Percentiles rank a stretch among this genome's conserved stretches.
Evolutionary conservation across 1,140 invertebrate species (phyloP).

Genomic region (Teleopsis dalmanni): DNA sequence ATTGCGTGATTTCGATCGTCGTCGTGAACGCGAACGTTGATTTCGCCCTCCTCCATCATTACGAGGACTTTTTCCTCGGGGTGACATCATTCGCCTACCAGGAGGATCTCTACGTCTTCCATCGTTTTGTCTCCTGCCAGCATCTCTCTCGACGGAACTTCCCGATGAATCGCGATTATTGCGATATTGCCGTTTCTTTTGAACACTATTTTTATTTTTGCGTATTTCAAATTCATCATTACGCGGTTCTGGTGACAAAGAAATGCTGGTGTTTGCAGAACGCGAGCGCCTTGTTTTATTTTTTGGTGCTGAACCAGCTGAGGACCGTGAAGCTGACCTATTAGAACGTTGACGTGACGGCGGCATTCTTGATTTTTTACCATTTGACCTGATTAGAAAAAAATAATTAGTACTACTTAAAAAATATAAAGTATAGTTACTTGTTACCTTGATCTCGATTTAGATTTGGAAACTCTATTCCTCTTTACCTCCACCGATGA

Average conservation of each 20-base stretch:
- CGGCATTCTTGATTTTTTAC: not conserved
- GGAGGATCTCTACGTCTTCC: slow-evolving; percentile 13
- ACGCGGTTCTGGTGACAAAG: slow-evolving; percentile 45
- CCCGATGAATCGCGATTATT: slow-evolving; percentile 74
- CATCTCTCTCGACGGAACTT: slow-evolving; percentile 46
- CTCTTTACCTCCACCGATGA: slow-evolving; percentile 6
- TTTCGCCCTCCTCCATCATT: slow-evolving; percentile 30
- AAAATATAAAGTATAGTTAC: not conserved
- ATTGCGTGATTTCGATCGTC: slow-evolving; percentile 25
- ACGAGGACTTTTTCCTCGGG: slow-evolving; percentile 28
- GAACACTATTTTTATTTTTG: slow-evolving; percentile 69
- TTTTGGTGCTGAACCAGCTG: slow-evolving; percentile 8
- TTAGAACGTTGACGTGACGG: slow-evolving; percentile 6
- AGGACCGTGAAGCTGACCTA: slow-evolving; percentile 29
- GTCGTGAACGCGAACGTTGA: slow-evolving; percentile 34
- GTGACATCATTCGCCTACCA: slow-evolving; percentile 28
- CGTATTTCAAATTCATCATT: slow-evolving; percentile 64
- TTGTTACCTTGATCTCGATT: not conserved
- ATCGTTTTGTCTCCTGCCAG: slow-evolving; percentile 10
- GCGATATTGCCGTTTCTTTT: slow-evolving; percentile 76
- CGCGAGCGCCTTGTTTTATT: slow-evolving; percentile 21
- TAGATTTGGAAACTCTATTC: not conserved
- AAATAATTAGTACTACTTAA: not conserved
- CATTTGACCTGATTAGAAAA: not conserved
- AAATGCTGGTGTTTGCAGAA: slow-evolving; percentile 30